phyloP scores from a whole-genome alignment of 2,888 invertebrate species.

The Yponomeuta malinellus region DNA sequence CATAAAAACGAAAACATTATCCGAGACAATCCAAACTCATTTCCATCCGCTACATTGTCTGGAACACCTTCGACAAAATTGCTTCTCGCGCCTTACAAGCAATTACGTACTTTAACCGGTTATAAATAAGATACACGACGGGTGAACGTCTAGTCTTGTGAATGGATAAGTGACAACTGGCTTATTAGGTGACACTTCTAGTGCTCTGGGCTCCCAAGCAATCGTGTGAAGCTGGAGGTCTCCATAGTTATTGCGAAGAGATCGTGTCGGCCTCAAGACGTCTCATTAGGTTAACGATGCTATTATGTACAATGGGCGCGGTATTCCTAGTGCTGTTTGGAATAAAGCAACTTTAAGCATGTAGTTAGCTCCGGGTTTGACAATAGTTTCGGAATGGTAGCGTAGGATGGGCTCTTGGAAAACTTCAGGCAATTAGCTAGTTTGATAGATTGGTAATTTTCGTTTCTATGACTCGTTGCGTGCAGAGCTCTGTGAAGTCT shows the following conservation, averaged over 20 bases:
- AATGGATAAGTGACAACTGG: slow-evolving; percentile 10
- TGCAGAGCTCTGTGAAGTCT: no score
- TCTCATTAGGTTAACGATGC: slow-evolving; percentile 15
- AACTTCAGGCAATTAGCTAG: neutral
- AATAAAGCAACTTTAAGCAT: neutral
- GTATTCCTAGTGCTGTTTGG: neutral
- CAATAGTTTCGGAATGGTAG: neutral
- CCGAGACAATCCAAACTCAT: neutral
- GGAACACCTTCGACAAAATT: neutral
- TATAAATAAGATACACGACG: slow-evolving; percentile 9
- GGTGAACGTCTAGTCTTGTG: slow-evolving; percentile 6
- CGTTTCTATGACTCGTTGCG: no score
- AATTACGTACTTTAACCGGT: slow-evolving; percentile 11
- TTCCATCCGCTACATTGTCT: neutral
- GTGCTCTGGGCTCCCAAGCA: neutral
- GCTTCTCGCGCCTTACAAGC: neutral
- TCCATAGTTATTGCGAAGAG: neutral
- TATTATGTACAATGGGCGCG: neutral
- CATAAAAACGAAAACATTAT: neutral
- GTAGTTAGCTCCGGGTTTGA: neutral
- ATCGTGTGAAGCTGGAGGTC: neutral
- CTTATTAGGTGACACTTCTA: neutral
- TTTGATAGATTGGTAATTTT: neutral
- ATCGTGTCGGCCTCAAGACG: slow-evolving; percentile 8
- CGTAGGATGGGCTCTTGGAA: neutral